These are phyloP conservation scores for Acropternis orthonyx DNA, from an alignment of 2,797 vertebrate genomes.

Conservation along the genomic window DNA sequence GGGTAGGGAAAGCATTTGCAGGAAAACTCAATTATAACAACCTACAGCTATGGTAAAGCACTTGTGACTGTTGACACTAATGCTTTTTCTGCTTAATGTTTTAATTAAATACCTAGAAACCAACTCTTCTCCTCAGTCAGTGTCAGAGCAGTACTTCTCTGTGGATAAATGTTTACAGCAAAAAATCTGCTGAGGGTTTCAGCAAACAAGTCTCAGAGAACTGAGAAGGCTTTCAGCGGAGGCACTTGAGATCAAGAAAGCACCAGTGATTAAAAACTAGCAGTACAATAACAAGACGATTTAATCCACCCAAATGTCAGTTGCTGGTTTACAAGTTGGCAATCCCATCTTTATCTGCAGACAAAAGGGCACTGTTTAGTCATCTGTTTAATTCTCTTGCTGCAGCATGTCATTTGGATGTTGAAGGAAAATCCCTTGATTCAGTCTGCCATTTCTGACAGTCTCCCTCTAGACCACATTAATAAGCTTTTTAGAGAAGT, in stretches of 20 bases:
- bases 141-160: constrained; percentile 74
- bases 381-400: constrained; percentile 82
- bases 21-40: constrained; percentile 77
- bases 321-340: constrained; percentile 78
- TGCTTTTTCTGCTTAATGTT: constrained; percentile 78
- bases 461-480: constrained; percentile 81
- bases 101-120: constrained; percentile 85
- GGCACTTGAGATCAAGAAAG: constrained; percentile 76
- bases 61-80: constrained; percentile 78
- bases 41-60: constrained; percentile 66
- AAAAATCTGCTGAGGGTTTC: constrained; percentile 75
- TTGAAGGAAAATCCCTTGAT: constrained; percentile 83
- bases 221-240: constrained; percentile 66
- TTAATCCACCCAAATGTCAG: constrained; percentile 84
- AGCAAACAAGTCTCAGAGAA: constrained; percentile 76
- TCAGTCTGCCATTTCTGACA: constrained; percentile 82
- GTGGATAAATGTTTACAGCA: constrained; percentile 80
- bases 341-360: constrained; percentile 77
- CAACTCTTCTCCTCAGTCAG: constrained; percentile 74
- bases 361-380: constrained; percentile 83
- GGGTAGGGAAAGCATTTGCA: constrained; percentile 48
- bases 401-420: constrained; percentile 79
- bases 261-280: constrained; percentile 74
- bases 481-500: constrained; percentile 80
- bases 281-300: constrained; percentile 71